Evolutionary conservation across 2,888 invertebrate genomes (phyloP), one percentile per base, ranked within the genome.

Genomic region (Cacoxenus indagator): DNA sequence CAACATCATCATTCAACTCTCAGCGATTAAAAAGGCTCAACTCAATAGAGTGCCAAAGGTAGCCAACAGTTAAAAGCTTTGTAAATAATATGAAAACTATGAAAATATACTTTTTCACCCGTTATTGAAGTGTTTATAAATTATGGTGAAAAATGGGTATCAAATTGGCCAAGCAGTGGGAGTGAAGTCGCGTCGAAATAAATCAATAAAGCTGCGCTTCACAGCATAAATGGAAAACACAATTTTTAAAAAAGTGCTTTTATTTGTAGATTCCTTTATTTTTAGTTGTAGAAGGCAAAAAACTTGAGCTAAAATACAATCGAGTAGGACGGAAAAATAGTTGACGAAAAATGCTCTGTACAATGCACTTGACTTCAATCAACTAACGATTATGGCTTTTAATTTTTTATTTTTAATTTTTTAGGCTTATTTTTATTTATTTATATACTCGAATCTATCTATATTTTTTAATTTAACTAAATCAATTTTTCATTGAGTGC

Each of bases 51-150:
- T 45, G 43, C 43, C 11, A 62, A 45, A 62, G 61, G 61, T 62
- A 62, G 61, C 61, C 31, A 59, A 59, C 29, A 59, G 59, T 45
- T 62, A 62, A 62, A 62, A 62, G 61, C 61, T 62, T 62, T 45
- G 61, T 62, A 22, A 62, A 62, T 43, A 62, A 62, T 62, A 62
- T 45, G 24, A 62, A 62, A 62, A 43, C 43, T 62, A 62, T 62
- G 24, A 31, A 62, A 59, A 51, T 22, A 51, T 51, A 5, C n/a
- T 59, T 1, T 45, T 14, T 45, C 14, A 26, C 19, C 22, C 24
- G 5, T 45, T 62, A 45, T 62, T 59, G 59, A 59, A 59, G 59
- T 62, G n/a, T 29, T 43, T 43, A 62, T 43, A 62, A 62, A 62
- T 31, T 17, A 24, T 37, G 14, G 14, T 24, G 45, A 24, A 62